A percentile compares a stretch with the other conserved stretches of the same genome.
Evolutionary conservation across 2,113 vertebrate genomes (phyloP).

Genomic region (Pontoporia blainvillei): DNA sequence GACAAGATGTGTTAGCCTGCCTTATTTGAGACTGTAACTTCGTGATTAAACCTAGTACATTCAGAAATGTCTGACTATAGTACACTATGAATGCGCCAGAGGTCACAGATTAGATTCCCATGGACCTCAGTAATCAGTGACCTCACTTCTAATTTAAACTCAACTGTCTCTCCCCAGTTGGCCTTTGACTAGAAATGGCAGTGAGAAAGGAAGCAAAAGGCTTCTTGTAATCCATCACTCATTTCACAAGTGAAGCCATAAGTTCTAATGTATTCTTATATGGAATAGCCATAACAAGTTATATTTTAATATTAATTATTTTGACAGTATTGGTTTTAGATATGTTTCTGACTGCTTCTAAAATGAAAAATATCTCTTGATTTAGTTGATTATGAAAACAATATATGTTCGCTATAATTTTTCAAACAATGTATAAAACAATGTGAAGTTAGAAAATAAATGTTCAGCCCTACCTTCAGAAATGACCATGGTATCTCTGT

Average conservation of each 20-base stretch:
- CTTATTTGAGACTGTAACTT: slow-evolving; percentile 27
- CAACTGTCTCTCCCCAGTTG: background rate
- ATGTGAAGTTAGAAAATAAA: slow-evolving; percentile 1
- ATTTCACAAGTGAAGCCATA: background rate
- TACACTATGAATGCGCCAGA: background rate
- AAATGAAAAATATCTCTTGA: background rate
- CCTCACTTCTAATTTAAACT: slow-evolving; percentile 27
- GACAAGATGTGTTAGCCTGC: background rate
- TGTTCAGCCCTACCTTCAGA: background rate
- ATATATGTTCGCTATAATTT: background rate
- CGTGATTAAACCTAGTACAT: slow-evolving; percentile 45
- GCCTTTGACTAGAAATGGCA: background rate
- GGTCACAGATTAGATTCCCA: background rate
- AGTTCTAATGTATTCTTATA: background rate
- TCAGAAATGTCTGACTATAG: slow-evolving; percentile 9
- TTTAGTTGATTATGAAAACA: background rate
- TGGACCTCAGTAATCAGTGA: background rate
- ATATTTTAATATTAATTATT: slow-evolving; percentile 17
- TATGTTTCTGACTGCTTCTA: background rate
- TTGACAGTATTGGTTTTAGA: slow-evolving; percentile 14
- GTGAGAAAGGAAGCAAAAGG: slow-evolving; percentile 2
- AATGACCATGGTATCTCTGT: background rate
- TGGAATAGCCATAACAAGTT: background rate
- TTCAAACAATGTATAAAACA: background rate
- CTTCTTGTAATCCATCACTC: background rate